A percentile compares a stretch with the other conserved stretches of the same genome.
Conservation (phyloP, 2,888 invertebrate species). For the Rhagium mordax region DNA sequence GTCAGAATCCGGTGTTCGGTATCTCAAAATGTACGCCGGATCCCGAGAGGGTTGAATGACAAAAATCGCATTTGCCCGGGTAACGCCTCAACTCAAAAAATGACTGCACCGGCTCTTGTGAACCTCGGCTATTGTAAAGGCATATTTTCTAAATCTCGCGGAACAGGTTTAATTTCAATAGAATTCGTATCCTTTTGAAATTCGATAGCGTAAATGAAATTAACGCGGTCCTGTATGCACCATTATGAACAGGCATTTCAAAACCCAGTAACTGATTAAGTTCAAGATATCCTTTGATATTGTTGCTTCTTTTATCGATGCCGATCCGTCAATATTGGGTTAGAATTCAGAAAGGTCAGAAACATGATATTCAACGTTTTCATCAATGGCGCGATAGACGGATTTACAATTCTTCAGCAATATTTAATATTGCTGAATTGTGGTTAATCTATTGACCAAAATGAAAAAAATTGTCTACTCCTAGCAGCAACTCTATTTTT, state of each 20-base stretch:
- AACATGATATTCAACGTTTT: background rate
- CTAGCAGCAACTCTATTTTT: too few species aligned
- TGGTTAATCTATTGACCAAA: too few species aligned
- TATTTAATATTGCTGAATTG: too few species aligned
- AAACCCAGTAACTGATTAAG: background rate
- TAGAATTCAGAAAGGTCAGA: background rate
- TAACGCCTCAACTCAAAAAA: slow-evolving; percentile 19
- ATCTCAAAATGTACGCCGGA: slow-evolving; percentile 29
- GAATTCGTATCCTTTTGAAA: background rate
- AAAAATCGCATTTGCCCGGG: slow-evolving; percentile 3
- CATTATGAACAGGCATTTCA: background rate
- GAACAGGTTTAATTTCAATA: background rate
- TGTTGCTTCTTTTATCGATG: background rate
- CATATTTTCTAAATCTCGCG: background rate
- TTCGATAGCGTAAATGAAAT: slow-evolving; percentile 2
- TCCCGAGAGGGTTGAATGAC: slow-evolving; percentile 25
- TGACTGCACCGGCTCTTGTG: background rate
- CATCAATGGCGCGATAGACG: background rate
- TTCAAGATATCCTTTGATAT: background rate
- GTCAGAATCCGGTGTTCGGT: slow-evolving; percentile 42
- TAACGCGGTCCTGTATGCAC: background rate
- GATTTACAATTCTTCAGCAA: too few species aligned
- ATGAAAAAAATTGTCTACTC: too few species aligned
- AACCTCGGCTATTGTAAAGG: background rate
- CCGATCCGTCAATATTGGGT: background rate